Conservation (phyloP, 2,797 vertebrate genomes). For the Hippopotamyrus pictus region DNA sequence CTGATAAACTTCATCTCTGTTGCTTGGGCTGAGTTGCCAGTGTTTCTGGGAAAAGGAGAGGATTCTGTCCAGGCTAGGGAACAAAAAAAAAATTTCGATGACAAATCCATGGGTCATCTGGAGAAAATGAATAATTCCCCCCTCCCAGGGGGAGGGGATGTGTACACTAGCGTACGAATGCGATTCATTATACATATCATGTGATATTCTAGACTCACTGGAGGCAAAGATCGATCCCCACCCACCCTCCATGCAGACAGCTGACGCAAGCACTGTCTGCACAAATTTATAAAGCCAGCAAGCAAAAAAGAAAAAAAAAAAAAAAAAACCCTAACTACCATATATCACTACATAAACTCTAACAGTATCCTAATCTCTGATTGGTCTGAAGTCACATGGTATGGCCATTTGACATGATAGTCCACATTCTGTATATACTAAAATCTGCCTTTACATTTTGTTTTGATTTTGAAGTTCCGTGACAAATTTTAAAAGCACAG, state of each 20-base stretch:
- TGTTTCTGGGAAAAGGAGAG: conserved; percentile 24
- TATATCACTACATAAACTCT: background rate
- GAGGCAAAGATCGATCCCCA: background rate
- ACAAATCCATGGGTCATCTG: conserved; percentile 34
- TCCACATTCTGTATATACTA: background rate
- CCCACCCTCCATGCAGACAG: background rate
- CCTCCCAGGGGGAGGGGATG: conserved; percentile 34
- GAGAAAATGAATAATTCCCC: conserved; percentile 32
- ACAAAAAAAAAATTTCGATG: conserved; percentile 30
- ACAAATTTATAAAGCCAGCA: background rate
- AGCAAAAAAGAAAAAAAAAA: background rate
- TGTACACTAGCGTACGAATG: conserved; percentile 26
- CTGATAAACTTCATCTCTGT: conserved; percentile 33
- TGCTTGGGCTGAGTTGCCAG: conserved; percentile 24
- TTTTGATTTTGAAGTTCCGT: background rate
- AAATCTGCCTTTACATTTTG: background rate
- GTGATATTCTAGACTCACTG: conserved; percentile 5
- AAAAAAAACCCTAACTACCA: background rate
- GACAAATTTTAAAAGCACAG: background rate
- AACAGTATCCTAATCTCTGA: background rate
- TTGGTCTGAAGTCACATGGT: background rate
- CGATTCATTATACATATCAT: conserved; percentile 5
- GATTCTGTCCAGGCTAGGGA: conserved; percentile 34
- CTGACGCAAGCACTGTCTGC: background rate
- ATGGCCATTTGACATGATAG: background rate